Evolutionary conservation across 2,888 invertebrate genomes (phyloP), one percentile per base, ranked within the genome.

Genomic region (Laothoe populi): DNA sequence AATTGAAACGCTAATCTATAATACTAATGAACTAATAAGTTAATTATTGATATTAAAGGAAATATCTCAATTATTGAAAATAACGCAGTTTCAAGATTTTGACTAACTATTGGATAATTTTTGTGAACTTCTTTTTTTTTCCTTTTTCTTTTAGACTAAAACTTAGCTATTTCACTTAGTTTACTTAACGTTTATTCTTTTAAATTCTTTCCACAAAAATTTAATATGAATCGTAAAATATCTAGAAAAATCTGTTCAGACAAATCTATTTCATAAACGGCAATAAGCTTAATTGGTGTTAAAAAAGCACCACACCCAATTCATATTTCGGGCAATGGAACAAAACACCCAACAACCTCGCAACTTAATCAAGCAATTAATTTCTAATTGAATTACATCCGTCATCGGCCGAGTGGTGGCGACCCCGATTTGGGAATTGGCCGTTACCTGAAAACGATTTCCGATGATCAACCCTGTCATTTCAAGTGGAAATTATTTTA

Each of bases 291-390:
- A 86, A 88, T 88, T 87, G 83, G 78, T 79, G 75, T 71, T 70
- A 72, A 79, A 81, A 76, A 68, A 70, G 77, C 81, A 84, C 77
- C 87, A 85, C 88, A 86, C 77, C 82, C 76, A 88, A 88, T 90
- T 87, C 86, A 88, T 90, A 87, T 88, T 90, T 86, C 84, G 78
- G 76, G 78, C 82, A 84, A 84, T 86, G 81, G 79, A 85, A 89
- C 86, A 87, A 87, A 82, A 83, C 80, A 75, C 82, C 79, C 78
- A 76, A 80, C 73, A 74, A 75, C 77, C 77, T 81, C 83, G 79
- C 85, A 85, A 89, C 90, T 91, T 91, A 86, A 92, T 91, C 87
- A 87, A 82, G 81, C 90, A 90, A 91, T 92, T 92, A 90, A 87
- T 82, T 83, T 82, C 84, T 91, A 90, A 91, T 90, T 88, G 87